A percentile compares a stretch with the other conserved stretches of the same genome.
These are phyloP conservation scores for Antitype chi DNA, from an alignment of 2,888 invertebrate species.

Conservation along the genomic window DNA sequence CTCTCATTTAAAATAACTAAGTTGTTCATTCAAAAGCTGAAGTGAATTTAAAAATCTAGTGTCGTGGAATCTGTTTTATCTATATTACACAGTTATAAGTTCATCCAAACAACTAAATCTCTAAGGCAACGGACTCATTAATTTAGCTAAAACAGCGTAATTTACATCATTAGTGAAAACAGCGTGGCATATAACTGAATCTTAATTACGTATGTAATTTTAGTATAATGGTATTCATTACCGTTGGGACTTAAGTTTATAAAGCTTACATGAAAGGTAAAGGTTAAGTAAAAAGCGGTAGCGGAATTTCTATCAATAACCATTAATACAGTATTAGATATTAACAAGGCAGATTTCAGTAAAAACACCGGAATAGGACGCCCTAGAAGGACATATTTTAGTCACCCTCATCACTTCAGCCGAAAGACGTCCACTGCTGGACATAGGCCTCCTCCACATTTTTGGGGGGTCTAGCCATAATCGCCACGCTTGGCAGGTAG, in stretches of 20 bases:
- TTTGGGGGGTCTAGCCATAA: no score
- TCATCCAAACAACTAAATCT: constrained; percentile 26
- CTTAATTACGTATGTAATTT: constrained; percentile 56
- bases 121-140: constrained; percentile 27
- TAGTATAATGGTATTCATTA: constrained; percentile 49
- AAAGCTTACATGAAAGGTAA: constrained; percentile 29
- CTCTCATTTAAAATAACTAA: not conserved
- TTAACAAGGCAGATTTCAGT: no score
- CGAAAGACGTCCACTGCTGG: no score
- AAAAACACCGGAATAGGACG: no score
- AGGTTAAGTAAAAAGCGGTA: constrained; percentile 13
- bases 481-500: no score
- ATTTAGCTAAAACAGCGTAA: constrained; percentile 44
- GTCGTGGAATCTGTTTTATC: constrained; percentile 23
- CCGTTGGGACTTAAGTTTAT: constrained; percentile 37
- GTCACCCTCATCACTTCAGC: no score
- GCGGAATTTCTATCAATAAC: not conserved
- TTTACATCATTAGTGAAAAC: constrained; percentile 46
- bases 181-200: constrained; percentile 47
- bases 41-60: not conserved
- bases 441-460: no score
- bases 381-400: no score
- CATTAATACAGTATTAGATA: not conserved
- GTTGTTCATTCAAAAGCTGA: not conserved
- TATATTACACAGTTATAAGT: constrained; percentile 1